Base-by-base conservation (phyloP, 2,113 vertebrate genomes). In the Peromyscus leucopus region DNA sequence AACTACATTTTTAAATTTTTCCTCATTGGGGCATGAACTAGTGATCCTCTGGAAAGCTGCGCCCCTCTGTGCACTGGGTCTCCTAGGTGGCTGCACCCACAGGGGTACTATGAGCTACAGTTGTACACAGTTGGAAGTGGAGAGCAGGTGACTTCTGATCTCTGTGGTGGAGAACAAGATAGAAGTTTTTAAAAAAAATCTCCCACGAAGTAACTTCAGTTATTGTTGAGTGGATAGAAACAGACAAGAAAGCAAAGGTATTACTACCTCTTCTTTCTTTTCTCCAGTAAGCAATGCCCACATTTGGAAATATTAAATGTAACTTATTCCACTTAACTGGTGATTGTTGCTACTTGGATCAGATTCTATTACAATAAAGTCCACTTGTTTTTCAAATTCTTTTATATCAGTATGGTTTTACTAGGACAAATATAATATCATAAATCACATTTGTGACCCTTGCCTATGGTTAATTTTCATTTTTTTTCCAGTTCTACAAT, bases 301-400 rank as follows among this genome's bases (percentile, higher is more conserved):
- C 72, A 91, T 94, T 89, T 92, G 72, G 61, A 97, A 96, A 55
- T 61, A 61, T 55, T 67, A 17, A 11, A 2, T 96, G 4, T 93
- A 95, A 97, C 93, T 93, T 96, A 92, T 83, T 92, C 48, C 5
- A 46, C 90, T 96, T 94, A 96, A 84, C 94, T 91, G 89, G 86
- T 97, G 94, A 83, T 63, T 92, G 28, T 89, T 91, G 84, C 46
- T 87, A 55, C 51, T 94, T 95, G 93, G 91, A 90, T 89, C 36
- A 90, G n/a, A 93, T 96, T 92, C 91, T 26, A 84, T 92, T 78
- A 91, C 86, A 89, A 89, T 71, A 89, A 96, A 89, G 59, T 96
- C 84, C 5, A 86, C 17, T 85, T 88, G 79, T 75, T 51, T 78
- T 94, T 72, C 26, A 90, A 82, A 87, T 96, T 91, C 51, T 97